A percentile compares a stretch with the other conserved stretches of the same genome.
Evolutionary conservation across 92 coral and sea anemone species (phyloP).

Genomic region (Blastomussa wellsi): DNA sequence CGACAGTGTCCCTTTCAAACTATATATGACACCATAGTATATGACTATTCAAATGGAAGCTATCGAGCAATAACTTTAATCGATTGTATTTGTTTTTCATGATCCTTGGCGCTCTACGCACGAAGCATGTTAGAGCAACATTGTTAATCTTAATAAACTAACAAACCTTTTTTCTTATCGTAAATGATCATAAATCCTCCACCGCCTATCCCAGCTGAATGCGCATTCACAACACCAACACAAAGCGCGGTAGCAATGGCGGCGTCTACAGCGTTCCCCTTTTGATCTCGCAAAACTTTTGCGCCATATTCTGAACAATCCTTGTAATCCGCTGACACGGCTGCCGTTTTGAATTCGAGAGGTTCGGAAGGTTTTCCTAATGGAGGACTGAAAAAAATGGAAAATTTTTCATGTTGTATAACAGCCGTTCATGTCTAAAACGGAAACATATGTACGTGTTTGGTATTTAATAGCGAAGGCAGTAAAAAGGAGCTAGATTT

Average conservation of each 20-base stretch:
- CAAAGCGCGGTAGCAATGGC: slow-evolving; percentile 89
- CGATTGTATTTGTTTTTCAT: background rate
- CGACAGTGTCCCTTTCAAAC: too few species aligned
- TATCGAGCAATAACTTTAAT: too few species aligned
- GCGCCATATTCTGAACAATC: slow-evolving; percentile 72
- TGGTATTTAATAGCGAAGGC: too few species aligned
- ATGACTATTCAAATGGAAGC: background rate
- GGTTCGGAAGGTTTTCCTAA: slow-evolving; percentile 51
- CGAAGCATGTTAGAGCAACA: background rate
- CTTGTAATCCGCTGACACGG: slow-evolving; percentile 88
- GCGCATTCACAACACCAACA: slow-evolving; percentile 86
- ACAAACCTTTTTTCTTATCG: slow-evolving; percentile 70
- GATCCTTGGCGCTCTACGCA: background rate
- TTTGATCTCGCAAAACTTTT: slow-evolving; percentile 39
- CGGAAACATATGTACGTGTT: too few species aligned
- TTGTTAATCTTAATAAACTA: background rate
- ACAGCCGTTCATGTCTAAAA: too few species aligned
- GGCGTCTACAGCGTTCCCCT: slow-evolving; percentile 86
- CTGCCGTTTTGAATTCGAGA: slow-evolving; percentile 59
- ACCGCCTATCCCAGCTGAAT: slow-evolving; percentile 88
- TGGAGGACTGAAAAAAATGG: slow-evolving; percentile 25
- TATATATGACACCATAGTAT: background rate
- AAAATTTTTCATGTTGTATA: too few species aligned
- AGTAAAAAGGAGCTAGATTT: too few species aligned
- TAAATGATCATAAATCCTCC: slow-evolving; percentile 90